Evolutionary conservation across 2,113 vertebrate genomes (phyloP).

Genomic region (Rhipidura dahli): DNA sequence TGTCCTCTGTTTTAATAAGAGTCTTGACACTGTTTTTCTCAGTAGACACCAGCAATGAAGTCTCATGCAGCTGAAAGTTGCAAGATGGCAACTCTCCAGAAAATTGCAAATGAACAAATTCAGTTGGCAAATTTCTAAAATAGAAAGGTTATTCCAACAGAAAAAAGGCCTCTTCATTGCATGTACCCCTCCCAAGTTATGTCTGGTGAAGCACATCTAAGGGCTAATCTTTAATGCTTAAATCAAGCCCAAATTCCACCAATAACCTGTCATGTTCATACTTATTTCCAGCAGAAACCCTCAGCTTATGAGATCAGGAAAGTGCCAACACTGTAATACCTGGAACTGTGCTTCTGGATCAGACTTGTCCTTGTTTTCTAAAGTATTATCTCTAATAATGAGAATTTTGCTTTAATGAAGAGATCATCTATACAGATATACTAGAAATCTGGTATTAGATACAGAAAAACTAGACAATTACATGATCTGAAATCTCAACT

Average conservation of each 20-base stretch:
- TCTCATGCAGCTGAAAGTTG: background rate
- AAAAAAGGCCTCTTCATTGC: background rate
- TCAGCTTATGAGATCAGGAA: background rate
- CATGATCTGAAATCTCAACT: background rate
- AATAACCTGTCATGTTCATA: background rate
- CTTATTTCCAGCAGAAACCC: background rate
- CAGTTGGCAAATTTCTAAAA: background rate
- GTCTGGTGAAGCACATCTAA: background rate
- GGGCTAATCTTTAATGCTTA: background rate
- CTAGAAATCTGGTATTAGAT: background rate
- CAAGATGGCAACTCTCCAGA: background rate
- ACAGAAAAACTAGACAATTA: background rate
- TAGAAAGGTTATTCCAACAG: background rate
- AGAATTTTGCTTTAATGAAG: background rate
- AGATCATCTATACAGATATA: background rate
- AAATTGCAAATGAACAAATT: background rate
- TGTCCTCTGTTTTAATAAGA: background rate
- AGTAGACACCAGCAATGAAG: background rate
- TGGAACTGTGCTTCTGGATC: background rate
- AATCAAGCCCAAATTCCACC: background rate
- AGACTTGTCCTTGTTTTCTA: background rate
- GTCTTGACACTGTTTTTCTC: background rate
- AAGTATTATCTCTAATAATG: background rate
- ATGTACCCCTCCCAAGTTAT: background rate
- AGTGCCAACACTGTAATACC: background rate